phyloP scores from a whole-genome alignment of 2,888 invertebrate species.

The Biston stratarius region DNA sequence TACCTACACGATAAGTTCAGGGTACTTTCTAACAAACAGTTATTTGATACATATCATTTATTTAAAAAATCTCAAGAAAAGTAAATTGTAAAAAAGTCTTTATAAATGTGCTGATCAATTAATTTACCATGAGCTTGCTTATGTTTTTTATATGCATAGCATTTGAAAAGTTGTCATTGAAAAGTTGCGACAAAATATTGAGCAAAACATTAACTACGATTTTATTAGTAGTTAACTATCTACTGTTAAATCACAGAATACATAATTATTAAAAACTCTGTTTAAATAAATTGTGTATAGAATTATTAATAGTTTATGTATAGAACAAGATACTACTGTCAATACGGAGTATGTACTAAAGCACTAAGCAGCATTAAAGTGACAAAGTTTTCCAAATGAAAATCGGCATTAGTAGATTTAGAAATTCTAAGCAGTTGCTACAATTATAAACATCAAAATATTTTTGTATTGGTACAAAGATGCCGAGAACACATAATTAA shows the following conservation, averaged over 20 bases:
- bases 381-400: neutral
- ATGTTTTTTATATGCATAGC: too few species aligned
- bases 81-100: too few species aligned
- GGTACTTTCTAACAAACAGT: too few species aligned
- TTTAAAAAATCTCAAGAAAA: too few species aligned
- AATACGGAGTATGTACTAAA: too few species aligned
- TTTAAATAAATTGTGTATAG: neutral
- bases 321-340: neutral
- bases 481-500: neutral
- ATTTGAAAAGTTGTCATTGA: too few species aligned
- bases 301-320: too few species aligned
- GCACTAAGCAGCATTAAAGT: too few species aligned
- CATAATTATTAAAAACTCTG: neutral
- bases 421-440: neutral
- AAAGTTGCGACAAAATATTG: conserved; percentile 11
- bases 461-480: neutral
- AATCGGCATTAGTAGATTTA: neutral
- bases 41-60: too few species aligned
- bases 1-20: too few species aligned
- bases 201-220: conserved; percentile 23
- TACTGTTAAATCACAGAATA: conserved; percentile 25
- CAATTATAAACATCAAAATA: neutral
- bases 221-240: neutral
- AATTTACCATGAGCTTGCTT: too few species aligned
- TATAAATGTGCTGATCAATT: too few species aligned